Percentiles rank a stretch among this genome's conserved stretches.
phyloP scores from a whole-genome alignment of 2,113 vertebrate genomes.

The Manacus vitellinus region DNA sequence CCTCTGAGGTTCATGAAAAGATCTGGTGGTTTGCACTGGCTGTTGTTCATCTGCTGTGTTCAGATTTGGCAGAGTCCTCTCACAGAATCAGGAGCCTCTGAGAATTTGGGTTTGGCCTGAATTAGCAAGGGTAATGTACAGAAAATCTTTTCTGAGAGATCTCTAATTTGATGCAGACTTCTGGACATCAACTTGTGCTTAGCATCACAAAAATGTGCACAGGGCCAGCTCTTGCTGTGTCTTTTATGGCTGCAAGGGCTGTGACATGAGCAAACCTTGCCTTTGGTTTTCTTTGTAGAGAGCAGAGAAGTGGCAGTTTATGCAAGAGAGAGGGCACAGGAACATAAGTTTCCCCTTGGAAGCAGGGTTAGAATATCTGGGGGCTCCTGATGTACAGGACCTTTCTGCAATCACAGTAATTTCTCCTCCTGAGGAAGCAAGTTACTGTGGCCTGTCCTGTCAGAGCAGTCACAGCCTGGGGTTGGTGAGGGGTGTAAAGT shows the following conservation, averaged over 20 bases:
- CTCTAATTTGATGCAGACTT: slow-evolving; percentile 26
- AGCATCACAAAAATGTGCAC: not conserved
- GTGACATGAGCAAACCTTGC: not conserved
- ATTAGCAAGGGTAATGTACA: not conserved
- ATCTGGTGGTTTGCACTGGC: slow-evolving; percentile 12
- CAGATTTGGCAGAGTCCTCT: slow-evolving; percentile 3
- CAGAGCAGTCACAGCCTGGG: not conserved
- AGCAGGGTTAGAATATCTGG: not conserved
- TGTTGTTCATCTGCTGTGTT: not conserved
- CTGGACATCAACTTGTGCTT: not conserved
- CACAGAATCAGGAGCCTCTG: slow-evolving; percentile 3
- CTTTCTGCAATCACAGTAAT: not conserved
- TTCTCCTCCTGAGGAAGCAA: not conserved
- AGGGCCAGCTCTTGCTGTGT: not conserved
- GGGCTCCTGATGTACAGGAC: not conserved
- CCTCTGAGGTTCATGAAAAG: slow-evolving; percentile 26
- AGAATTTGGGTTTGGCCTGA: slow-evolving; percentile 29
- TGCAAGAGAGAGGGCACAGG: not conserved
- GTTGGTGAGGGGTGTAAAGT: not conserved
- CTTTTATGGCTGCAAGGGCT: not conserved
- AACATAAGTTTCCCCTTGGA: not conserved
- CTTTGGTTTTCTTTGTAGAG: not conserved
- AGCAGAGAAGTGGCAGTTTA: not conserved
- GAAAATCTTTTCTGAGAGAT: not conserved
- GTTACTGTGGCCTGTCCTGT: not conserved